Base-by-base conservation (phyloP, 1,140 invertebrate species). In the Diorhabda carinulata region DNA sequence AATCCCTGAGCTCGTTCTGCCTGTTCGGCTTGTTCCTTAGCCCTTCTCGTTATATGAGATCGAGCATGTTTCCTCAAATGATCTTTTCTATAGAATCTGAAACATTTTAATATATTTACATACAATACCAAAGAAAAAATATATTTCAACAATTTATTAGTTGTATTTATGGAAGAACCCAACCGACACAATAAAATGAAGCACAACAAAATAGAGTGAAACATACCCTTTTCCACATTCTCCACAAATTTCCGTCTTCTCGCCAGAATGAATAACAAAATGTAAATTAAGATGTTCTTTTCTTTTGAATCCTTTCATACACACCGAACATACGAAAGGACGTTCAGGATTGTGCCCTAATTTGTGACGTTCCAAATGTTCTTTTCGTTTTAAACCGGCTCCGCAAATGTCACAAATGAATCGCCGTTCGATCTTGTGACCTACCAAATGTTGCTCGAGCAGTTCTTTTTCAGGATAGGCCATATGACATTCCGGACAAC, bases 361-460 rank as follows among this genome's bases (percentile, higher is more conserved):
- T 77, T 92, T 92, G 81, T 93, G 91, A 40, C 91, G 86, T 4
- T 90, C 92, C 56, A 93, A 79, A 76, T 93, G 91, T 79, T 92
- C 91, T 79, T 93, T 93, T 44, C 91, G 86, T 76, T 94, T 93
- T 5, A 94, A 80, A 5, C 91, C 91, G 10, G 91, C 92, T 67
- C 92, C 92, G 73, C 92, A 94, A 43, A 93, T 93, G 77, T 93
- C 92, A 81, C 92, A 94, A 40, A 94, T 91, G 75, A 93, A 94
- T 76, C 88, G 84, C 73, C 91, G 84, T 76, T 93, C 91, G 74
- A 92, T 84, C 58, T 90, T 93, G 78, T 94, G 92, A 3, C 91
- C 91, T 9, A 92, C 85, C 8, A 93, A 80, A 80, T 94, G 92
- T 67, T 93, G 90, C 75, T 94, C 92, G 3, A 94, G 81, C 10